Evolutionary conservation across 1,140 invertebrate genomes (phyloP), one percentile per base, ranked within the genome.

Genomic region (Orchestia grillus): DNA sequence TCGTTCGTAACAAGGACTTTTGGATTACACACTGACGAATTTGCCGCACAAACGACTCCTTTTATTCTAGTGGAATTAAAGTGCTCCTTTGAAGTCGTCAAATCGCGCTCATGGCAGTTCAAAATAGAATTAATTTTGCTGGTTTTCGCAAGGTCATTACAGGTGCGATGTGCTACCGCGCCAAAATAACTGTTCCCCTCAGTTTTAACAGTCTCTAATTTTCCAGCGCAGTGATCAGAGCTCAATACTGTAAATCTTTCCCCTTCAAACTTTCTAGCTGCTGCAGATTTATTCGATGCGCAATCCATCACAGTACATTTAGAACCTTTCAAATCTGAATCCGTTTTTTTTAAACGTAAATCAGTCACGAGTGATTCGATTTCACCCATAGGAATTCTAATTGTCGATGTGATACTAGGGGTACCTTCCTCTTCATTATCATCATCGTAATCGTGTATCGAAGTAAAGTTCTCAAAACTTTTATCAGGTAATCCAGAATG

Each of bases 371-470:
- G 28, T 77, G 62, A 94, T 47, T 94, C 92, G 11, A 94, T 94
- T 94, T 44, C 36, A 45, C 92, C 92, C 92, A 94, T 94, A 16
- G 44, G 92, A 94, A 94, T 94, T 94, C 92, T 94, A 45, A 94
- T 94, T 0, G 92, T 94, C 43, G 92, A 94, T 19, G 92, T 94
- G 36, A 94, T 47, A 44, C 92, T 94, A 44, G 92, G 36, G 40
- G 4, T 45, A 47, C 6, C 36, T 40, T n/a, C 44, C 44, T 94
- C 44, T 36, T 41, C 88, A 42, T 90, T 90, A 42, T 41, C 43
- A 6, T 42, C 88, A 16, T 15, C n/a, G 41, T 28, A 41, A 1
- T 44, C 36, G 88, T 19, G 11, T 42, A 3, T 90, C 15, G 41
- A 90, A 90, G 11, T 90, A 28, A 42, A 42, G 43, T 41, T 41